Evolutionary conservation across 2,888 invertebrate species (phyloP).

Genomic region (Thumatha senex): DNA sequence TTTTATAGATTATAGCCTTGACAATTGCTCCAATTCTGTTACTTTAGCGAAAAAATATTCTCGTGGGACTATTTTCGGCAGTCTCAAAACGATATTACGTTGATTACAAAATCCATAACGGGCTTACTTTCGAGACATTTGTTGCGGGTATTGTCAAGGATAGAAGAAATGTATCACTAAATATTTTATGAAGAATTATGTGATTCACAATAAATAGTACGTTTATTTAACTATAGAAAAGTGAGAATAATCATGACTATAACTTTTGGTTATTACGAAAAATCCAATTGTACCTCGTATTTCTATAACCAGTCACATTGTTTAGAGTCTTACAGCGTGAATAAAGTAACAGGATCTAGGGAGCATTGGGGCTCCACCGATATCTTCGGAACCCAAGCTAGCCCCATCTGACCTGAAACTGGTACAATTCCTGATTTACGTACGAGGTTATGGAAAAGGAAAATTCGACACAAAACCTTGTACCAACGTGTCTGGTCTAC

Average conservation of each 20-base stretch:
- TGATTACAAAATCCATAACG: conserved; percentile 15
- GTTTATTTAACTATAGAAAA: neutral
- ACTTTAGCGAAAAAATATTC: conserved; percentile 12
- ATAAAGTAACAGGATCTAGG: no score
- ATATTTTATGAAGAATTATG: conserved; percentile 1
- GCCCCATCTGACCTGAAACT: no score
- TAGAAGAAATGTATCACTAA: neutral
- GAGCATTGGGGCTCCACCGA: no score
- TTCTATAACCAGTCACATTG: neutral
- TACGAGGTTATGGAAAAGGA: no score
- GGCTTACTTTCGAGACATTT: neutral
- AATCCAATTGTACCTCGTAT: neutral
- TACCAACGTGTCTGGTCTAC: no score
- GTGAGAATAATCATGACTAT: neutral
- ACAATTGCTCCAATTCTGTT: conserved; percentile 17
- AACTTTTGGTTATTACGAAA: neutral
- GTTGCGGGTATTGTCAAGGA: neutral
- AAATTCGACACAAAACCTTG: no score
- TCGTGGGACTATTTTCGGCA: conserved; percentile 20
- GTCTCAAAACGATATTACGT: conserved; percentile 14
- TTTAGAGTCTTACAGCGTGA: no score
- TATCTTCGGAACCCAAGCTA: no score
- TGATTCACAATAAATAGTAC: neutral
- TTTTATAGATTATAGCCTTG: conserved; percentile 6
- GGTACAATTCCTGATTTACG: no score